Conservation (phyloP, 2,888 invertebrate species). For the Macrosoma leucophasiata region DNA sequence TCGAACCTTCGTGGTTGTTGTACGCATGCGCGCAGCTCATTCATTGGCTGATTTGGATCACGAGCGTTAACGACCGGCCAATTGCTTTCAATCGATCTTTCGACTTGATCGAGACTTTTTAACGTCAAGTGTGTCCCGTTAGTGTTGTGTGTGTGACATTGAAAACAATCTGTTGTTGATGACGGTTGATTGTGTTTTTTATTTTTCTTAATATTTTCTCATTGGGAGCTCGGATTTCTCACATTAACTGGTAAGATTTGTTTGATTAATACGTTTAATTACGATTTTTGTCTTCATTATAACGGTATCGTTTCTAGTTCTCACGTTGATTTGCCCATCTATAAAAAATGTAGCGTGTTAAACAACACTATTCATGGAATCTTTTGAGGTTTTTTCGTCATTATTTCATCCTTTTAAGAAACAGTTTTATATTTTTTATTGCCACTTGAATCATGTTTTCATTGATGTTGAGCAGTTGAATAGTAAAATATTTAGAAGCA, state of each 20-base stretch:
- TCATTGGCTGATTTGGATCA: slow-evolving; percentile 55
- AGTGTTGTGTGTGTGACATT: slow-evolving; percentile 63
- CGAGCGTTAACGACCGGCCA: slow-evolving; percentile 54
- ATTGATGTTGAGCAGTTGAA: too few species aligned
- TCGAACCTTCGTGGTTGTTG: slow-evolving; percentile 50
- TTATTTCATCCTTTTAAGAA: too few species aligned
- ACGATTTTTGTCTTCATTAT: too few species aligned
- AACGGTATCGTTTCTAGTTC: too few species aligned
- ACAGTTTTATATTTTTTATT: too few species aligned
- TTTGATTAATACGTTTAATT: slow-evolving; percentile 12
- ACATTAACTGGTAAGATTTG: slow-evolving; percentile 30
- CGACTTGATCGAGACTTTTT: slow-evolving; percentile 54
- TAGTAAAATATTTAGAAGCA: too few species aligned
- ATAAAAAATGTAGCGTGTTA: too few species aligned
- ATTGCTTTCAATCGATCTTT: slow-evolving; percentile 64
- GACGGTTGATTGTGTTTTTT: slow-evolving; percentile 32
- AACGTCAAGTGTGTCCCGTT: slow-evolving; percentile 56
- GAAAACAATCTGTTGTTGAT: slow-evolving; percentile 29
- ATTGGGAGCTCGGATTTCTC: slow-evolving; percentile 64
- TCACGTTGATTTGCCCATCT: too few species aligned
- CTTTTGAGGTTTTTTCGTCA: too few species aligned
- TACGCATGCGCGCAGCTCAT: slow-evolving; percentile 44
- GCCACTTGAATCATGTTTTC: too few species aligned
- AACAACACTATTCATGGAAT: too few species aligned
- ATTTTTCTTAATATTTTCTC: too few species aligned